These are phyloP conservation scores for Cyclina sinensis DNA, from an alignment of 1,140 invertebrate species.

Conservation along the genomic window DNA sequence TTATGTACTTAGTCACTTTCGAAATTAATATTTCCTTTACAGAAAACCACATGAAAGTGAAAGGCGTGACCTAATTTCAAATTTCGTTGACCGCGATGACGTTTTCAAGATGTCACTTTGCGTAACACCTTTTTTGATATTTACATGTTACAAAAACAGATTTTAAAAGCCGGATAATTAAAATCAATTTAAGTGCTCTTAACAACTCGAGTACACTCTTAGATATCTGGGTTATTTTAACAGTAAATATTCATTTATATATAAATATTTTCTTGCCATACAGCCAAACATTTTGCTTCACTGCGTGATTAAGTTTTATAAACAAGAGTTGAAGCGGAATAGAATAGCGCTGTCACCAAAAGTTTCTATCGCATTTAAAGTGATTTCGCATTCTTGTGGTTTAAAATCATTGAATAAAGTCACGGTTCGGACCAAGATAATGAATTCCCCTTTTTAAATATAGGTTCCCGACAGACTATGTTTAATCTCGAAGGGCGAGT, in stretches of 20 bases:
- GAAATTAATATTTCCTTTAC: conserved; percentile 33
- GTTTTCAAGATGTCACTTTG: conserved; percentile 9
- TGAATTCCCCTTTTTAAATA: background rate
- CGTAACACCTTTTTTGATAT: conserved; percentile 13
- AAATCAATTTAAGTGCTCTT: conserved; percentile 41
- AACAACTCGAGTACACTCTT: conserved; percentile 1
- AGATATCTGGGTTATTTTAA: conserved; percentile 44
- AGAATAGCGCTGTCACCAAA: conserved; percentile 40
- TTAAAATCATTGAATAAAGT: conserved; percentile 26
- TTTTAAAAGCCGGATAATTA: conserved; percentile 34
- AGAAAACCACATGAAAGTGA: conserved; percentile 53
- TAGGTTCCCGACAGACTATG: background rate
- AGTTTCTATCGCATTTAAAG: background rate
- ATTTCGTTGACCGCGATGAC: conserved; percentile 35
- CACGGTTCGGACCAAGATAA: conserved; percentile 34
- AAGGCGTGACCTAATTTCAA: conserved; percentile 14
- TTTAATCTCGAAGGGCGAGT: background rate
- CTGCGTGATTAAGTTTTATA: conserved; percentile 19
- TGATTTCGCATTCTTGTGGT: conserved; percentile 53
- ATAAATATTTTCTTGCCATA: conserved; percentile 57
- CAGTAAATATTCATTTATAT: conserved; percentile 44
- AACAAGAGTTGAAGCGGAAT: conserved; percentile 24
- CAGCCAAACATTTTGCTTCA: conserved; percentile 32
- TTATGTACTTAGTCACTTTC: background rate
- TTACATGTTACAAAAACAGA: conserved; percentile 39